Conservation (phyloP, 2,113 vertebrate species). For the Platichthys flesus region DNA sequence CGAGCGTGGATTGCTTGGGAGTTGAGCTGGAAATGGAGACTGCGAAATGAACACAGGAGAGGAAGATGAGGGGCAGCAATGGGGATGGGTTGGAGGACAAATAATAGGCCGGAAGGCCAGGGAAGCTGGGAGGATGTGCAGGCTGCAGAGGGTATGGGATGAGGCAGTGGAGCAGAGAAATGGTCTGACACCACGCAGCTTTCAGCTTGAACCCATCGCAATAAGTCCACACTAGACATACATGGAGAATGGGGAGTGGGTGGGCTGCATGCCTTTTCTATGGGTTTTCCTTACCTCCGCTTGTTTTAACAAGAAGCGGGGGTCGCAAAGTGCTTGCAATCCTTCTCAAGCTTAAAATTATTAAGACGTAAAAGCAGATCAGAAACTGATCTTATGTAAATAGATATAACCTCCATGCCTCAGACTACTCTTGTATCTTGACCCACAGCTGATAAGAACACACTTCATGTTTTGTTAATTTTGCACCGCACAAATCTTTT, state of each 20-base stretch:
- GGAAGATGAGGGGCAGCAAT: constrained; percentile 3
- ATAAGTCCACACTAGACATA: constrained; percentile 10
- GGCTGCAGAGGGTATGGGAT: not conserved
- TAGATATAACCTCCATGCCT: not conserved
- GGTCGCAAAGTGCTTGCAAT: constrained; percentile 6
- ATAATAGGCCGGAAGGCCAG: constrained; percentile 11
- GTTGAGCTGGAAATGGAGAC: constrained; percentile 26
- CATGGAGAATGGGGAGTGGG: not conserved
- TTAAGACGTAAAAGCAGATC: not conserved
- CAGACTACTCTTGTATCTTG: not conserved
- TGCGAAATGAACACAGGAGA: constrained; percentile 30
- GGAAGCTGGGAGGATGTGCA: constrained; percentile 13
- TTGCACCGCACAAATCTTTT: constrained; percentile 6
- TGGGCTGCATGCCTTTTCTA: not conserved
- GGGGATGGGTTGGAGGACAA: constrained; percentile 8
- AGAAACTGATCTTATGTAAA: not conserved
- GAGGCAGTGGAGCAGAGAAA: constrained; percentile 27
- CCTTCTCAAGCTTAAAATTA: not conserved
- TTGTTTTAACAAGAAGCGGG: not conserved
- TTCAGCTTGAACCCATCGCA: not conserved
- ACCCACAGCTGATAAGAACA: constrained; percentile 7
- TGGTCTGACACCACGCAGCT: constrained; percentile 30
- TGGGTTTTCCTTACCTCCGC: not conserved
- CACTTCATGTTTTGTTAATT: not conserved
- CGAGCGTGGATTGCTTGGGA: constrained; percentile 5